Base-by-base conservation (phyloP, 2,888 invertebrate species). In the Acleris sparsana region DNA sequence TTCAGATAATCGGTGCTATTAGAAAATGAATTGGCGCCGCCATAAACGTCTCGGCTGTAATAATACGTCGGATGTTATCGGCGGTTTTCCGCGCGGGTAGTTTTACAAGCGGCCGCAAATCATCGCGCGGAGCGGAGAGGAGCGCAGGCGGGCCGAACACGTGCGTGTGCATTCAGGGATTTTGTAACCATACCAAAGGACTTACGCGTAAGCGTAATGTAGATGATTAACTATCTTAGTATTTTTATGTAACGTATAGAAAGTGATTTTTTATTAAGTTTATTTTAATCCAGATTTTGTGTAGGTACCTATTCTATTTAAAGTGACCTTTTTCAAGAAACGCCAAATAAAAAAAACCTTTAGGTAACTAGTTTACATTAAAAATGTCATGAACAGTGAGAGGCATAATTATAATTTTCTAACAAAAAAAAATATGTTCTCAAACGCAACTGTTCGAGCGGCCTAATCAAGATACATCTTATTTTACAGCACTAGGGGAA, bases 41-140 rank as follows among this genome's bases (percentile, higher is more conserved):
- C 17, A 57, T 57, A 46, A 48, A 57, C n/a, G 57, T 48, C 57
- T 6, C 22, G 29, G 17, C 46, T 6, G 29, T 44, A 39, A 51
- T 51, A 17, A 57, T 48, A n/a, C n/a, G 29, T 25, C 46, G 25
- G 57, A 57, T 57, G 46, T 46, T 57, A 57, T 57, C 57, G 57
- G 57, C 46, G 57, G 46, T 48, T 57, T 57, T 57, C 57, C 44
- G 25, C 46, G 20, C 57, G 57, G 29, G 22, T 16, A 25, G 44
- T n/a, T 46, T 48, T 57, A 56, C 57, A 57, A 46, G 56, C 56
- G 46, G 44, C 46, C 11, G 16, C 56, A 44, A 55, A 55, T 55
- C 55, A 55, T 55, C 22, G 22, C 56, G 43, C 18, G 22, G n/a
- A 25, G 25, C 39, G 56, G 20, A 49, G 17, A 2, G 9, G 20